These are phyloP conservation scores for Cynoglossus semilaevis DNA, from an alignment of 2,113 vertebrate species.

Conservation along the genomic window DNA sequence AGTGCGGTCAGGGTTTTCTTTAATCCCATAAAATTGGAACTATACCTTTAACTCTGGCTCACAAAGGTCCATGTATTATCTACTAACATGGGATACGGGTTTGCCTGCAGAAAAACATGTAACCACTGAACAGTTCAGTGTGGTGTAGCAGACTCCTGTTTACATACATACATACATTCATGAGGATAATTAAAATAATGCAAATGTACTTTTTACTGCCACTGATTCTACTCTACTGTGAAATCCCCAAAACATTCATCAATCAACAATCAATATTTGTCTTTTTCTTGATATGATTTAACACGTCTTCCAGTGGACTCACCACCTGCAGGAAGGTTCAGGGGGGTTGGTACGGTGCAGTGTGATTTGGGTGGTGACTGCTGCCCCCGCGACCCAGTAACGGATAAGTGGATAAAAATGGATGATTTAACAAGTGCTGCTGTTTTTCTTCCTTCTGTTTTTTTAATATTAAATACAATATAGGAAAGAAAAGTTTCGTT, in stretches of 20 bases:
- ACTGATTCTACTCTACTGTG: constrained; percentile 21
- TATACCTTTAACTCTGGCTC: too few species aligned
- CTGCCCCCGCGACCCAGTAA: too few species aligned
- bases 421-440: constrained; percentile 23
- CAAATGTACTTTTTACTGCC: constrained; percentile 43
- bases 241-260: constrained; percentile 22
- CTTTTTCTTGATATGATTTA: constrained; percentile 24
- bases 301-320: too few species aligned
- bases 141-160: not conserved
- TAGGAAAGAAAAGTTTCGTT: too few species aligned
- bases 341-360: too few species aligned
- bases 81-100: too few species aligned
- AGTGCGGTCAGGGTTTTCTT: too few species aligned
- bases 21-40: too few species aligned
- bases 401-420: too few species aligned
- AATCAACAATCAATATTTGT: constrained; percentile 35
- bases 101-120: not conserved
- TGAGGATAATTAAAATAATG: constrained; percentile 30
- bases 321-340: too few species aligned
- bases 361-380: too few species aligned
- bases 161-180: constrained; percentile 19
- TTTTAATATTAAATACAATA: constrained; percentile 46
- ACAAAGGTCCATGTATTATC: too few species aligned
- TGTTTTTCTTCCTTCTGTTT: constrained; percentile 11
- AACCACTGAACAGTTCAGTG: constrained; percentile 6